Evolutionary conservation across 53 echinoderm and acorn worm genomes (phyloP).

Genomic region (Echinometra lucunter): DNA sequence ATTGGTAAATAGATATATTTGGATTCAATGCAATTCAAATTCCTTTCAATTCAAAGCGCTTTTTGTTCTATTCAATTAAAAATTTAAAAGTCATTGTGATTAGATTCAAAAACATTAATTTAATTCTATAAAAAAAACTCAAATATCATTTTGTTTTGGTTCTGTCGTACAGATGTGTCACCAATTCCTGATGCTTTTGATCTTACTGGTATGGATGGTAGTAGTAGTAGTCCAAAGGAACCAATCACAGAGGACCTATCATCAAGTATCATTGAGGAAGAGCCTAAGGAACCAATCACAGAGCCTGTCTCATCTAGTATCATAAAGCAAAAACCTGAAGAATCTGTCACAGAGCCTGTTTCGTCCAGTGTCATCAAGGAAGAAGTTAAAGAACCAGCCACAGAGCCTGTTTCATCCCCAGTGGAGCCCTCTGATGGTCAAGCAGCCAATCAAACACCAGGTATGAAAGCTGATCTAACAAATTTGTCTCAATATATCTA

Average conservation of each 20-base stretch:
- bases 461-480: background rate
- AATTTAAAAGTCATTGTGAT: no score
- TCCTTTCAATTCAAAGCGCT: no score
- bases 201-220: constrained; percentile 5
- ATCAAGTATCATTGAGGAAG: constrained; percentile 46
- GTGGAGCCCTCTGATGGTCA: background rate
- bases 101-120: no score
- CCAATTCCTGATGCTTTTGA: constrained; percentile 44
- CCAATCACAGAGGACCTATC: constrained; percentile 33
- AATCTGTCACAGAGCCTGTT: constrained; percentile 12
- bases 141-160: background rate
- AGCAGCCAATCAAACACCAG: constrained; percentile 42
- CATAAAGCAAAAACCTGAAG: constrained; percentile 30
- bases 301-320: constrained; percentile 11
- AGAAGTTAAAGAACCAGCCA: constrained; percentile 47
- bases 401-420: constrained; percentile 45
- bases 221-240: background rate
- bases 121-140: no score
- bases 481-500: background rate
- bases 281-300: constrained; percentile 44
- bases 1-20: no score
- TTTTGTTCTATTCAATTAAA: no score
- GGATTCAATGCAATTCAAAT: no score
- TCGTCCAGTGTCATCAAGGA: constrained; percentile 15
- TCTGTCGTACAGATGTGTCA: background rate